These are phyloP conservation scores for Tetragonula clypearis DNA, from an alignment of 1,140 invertebrate species.

Conservation along the genomic window DNA sequence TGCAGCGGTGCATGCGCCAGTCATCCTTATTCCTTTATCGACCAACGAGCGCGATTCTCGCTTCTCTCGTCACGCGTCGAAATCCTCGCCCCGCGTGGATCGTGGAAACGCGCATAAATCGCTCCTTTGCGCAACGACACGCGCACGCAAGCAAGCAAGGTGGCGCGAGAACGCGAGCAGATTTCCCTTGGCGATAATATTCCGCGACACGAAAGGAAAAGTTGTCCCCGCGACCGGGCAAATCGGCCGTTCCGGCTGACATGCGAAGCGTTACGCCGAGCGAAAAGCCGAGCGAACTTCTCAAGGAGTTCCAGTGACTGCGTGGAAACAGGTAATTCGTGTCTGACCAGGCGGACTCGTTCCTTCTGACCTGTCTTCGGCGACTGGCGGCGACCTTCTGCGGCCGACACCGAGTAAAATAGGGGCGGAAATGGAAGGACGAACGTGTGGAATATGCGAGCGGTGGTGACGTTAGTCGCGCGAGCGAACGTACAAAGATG, in stretches of 20 bases:
- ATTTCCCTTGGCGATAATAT: conserved; percentile 28
- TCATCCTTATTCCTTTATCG: conserved; percentile 61
- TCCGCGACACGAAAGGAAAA: conserved; percentile 35
- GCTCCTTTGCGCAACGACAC: conserved; percentile 17
- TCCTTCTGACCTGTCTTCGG: conserved; percentile 38
- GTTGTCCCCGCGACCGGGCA: conserved; percentile 21
- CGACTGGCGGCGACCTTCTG: conserved; percentile 43
- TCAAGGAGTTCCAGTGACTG: conserved; percentile 65
- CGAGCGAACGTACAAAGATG: too few species aligned
- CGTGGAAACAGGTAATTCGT: conserved; percentile 63
- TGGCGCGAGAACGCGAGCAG: conserved; percentile 15
- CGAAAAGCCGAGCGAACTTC: conserved; percentile 58
- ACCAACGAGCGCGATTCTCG: neutral
- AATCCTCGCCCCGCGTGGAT: neutral
- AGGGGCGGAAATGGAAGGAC: conserved; percentile 16
- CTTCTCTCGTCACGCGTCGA: conserved; percentile 38
- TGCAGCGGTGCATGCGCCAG: conserved; percentile 55
- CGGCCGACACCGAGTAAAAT: neutral
- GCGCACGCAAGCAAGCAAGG: neutral
- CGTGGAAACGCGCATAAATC: conserved; percentile 13
- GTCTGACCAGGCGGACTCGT: conserved; percentile 49
- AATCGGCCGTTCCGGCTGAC: conserved; percentile 55
- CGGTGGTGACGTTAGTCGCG: neutral
- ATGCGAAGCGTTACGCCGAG: conserved; percentile 43
- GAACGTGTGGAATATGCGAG: neutral